phyloP scores from a whole-genome alignment of 2,888 invertebrate species.

The Oasisia sp. region DNA sequence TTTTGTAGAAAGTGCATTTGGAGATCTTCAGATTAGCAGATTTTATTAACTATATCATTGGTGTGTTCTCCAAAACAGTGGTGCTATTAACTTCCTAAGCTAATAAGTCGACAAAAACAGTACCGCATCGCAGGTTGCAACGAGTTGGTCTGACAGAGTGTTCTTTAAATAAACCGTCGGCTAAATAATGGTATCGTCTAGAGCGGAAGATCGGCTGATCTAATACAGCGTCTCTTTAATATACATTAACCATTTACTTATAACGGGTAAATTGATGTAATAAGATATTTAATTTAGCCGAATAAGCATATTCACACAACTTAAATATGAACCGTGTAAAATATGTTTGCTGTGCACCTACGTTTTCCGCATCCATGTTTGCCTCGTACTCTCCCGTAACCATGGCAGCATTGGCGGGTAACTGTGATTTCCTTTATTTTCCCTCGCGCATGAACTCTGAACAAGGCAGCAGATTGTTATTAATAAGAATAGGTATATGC shows the following conservation, averaged over 20 bases:
- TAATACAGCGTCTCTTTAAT: too few relatives aligned
- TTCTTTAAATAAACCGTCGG: too few relatives aligned
- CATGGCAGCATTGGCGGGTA: constrained; percentile 77
- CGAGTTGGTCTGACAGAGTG: too few relatives aligned
- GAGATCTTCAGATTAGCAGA: too few relatives aligned
- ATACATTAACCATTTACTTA: too few relatives aligned
- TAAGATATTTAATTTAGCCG: neutral
- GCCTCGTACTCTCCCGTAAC: constrained; percentile 69
- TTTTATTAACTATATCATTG: neutral
- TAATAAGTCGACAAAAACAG: too few relatives aligned
- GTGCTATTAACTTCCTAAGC: neutral
- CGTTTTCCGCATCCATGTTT: constrained; percentile 68
- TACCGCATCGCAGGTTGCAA: too few relatives aligned
- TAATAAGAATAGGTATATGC: neutral
- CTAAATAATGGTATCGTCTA: too few relatives aligned
- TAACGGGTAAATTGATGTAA: neutral
- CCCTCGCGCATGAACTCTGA: constrained; percentile 71
- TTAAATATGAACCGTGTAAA: neutral
- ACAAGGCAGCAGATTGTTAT: neutral
- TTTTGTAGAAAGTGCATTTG: too few relatives aligned
- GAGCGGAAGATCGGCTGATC: too few relatives aligned
- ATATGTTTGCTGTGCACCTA: constrained; percentile 44
- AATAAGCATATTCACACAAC: neutral
- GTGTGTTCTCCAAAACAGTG: neutral
- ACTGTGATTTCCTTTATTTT: constrained; percentile 74